These are phyloP conservation scores for Cyprinella venusta DNA, from an alignment of 2,797 vertebrate species.

Conservation along the genomic window DNA sequence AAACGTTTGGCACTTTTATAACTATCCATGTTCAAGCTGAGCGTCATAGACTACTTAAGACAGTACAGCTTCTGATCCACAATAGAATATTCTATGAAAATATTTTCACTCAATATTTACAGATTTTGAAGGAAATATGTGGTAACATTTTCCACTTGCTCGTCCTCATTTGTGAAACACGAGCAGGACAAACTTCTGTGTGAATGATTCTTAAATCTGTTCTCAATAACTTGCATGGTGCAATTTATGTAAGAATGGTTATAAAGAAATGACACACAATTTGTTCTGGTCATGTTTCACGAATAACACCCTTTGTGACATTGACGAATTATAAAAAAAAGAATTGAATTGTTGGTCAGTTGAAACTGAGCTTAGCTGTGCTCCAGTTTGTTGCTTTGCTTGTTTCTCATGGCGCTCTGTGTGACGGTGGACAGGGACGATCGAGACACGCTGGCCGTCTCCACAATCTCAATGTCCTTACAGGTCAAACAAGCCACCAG, in stretches of 20 bases:
- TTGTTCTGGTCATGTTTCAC: neutral
- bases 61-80: neutral
- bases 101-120: neutral
- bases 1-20: constrained; percentile 39
- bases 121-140: neutral
- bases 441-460: constrained; percentile 78
- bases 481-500: constrained; percentile 83
- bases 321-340: neutral
- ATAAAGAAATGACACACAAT: neutral
- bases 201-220: neutral
- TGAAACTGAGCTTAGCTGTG: constrained; percentile 68
- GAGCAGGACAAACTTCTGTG: neutral
- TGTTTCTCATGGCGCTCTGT: constrained; percentile 76
- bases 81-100: constrained; percentile 7
- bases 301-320: neutral
- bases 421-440: constrained; percentile 83
- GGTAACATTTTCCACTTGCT: neutral
- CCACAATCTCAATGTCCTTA: constrained; percentile 83
- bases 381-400: constrained; percentile 77
- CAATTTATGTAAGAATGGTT: neutral
- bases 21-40: neutral
- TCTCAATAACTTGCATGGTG: neutral
- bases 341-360: neutral
- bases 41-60: neutral
- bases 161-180: neutral